Evolutionary conservation across 2,797 vertebrate species (phyloP), one percentile per base, ranked within the genome.

Genomic region (Chlorospingus flavigularis): DNA sequence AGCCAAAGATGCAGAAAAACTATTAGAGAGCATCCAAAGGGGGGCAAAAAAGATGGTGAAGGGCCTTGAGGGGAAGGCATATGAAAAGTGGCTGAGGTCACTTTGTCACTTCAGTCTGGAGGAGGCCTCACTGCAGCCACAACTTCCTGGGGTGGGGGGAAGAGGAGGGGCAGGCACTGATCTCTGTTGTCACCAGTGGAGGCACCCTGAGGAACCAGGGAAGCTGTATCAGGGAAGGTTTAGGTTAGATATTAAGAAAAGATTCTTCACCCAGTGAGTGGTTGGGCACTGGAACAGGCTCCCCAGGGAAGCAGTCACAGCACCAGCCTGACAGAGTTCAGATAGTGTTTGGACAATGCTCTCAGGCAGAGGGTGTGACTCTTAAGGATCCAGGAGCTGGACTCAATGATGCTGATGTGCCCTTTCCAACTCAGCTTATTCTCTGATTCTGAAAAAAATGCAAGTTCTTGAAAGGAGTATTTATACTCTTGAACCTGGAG

Each of bases 281-380:
- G 0, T 1, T 39, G 62, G 13, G 33, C 19, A 14, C 16, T 39
- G 28, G 18, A 60, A 28, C 8, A 39, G 37, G 7, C 19, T 75
- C 7, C 39, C 28, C n/a, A 24, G 47, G 10, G 16, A 2, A 13
- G 47, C 11, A 9, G 9, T 39, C 28, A 39, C 3, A 39, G 47
- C 33, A 17, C 13, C 39, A 51, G 6, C 15, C 39, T 53, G 16
- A 10, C 5, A 75, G 16, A 60, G 7, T 0, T 60, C 28, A 61
- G 19, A 7, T 18, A n/a, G 6, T 2, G 1, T 39, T 68, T 61
- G 47, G 24, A 30, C 33, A 40, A 4, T 0, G 0, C 40, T 47
- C 20, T 61, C 30, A 31, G 30, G 20, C 13, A 20, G 17, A 17
- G 0, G 19, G 9, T 30, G 30, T 61, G 63, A 61, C 25, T 54